Evolutionary conservation across 2,797 vertebrate species (phyloP).

Genomic region (Catostomus latipinnis): DNA sequence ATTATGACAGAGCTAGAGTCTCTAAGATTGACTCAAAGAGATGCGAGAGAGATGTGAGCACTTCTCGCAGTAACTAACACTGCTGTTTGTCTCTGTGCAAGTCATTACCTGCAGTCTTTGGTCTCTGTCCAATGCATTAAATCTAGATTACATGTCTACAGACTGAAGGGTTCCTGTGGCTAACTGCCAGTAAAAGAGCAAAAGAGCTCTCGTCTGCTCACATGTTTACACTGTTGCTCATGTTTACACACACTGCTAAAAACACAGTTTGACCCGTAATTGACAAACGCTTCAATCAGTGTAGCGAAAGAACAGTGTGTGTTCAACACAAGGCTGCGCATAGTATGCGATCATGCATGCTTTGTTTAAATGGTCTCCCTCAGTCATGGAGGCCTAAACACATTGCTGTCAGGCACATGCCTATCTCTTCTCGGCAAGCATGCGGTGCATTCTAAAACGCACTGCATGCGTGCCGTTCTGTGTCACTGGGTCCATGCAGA

Average conservation of each 20-base stretch:
- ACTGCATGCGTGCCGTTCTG: constrained; percentile 26
- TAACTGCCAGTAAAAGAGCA: constrained; percentile 18
- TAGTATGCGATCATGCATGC: neutral
- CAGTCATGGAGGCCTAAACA: constrained; percentile 4
- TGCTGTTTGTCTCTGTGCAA: neutral
- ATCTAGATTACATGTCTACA: constrained; percentile 26
- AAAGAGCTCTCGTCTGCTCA: neutral
- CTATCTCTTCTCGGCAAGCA: neutral
- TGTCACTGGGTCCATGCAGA: constrained; percentile 27
- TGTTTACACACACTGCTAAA: neutral
- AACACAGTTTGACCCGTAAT: constrained; percentile 11
- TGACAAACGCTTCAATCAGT: constrained; percentile 5
- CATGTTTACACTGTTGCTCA: neutral
- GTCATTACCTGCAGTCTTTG: constrained; percentile 36
- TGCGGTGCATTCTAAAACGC: neutral
- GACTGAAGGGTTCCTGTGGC: constrained; percentile 14
- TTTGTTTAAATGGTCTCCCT: constrained; percentile 24
- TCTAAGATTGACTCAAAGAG: neutral
- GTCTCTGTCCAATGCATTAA: constrained; percentile 32
- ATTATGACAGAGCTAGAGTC: too few relatives aligned
- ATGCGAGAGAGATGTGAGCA: neutral
- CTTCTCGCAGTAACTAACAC: constrained; percentile 14
- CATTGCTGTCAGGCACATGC: neutral
- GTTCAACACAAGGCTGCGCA: neutral
- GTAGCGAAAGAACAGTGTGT: too few relatives aligned